phyloP scores from a whole-genome alignment of 2,888 invertebrate genomes.

The Stomorhina lunata region DNA sequence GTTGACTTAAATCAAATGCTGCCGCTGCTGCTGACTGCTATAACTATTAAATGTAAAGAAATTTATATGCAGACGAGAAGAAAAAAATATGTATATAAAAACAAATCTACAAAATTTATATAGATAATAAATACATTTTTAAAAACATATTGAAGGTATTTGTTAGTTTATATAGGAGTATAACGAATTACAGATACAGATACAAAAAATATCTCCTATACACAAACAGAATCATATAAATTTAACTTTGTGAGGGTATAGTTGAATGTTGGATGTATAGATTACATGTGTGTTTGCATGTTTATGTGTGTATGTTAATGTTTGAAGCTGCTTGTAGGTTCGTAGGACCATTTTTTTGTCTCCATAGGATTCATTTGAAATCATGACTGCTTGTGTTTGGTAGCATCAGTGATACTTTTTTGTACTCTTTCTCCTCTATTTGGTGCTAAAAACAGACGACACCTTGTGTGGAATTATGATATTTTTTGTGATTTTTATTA shows the following conservation, averaged over 20 bases:
- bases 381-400: conserved; percentile 5
- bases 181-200: neutral
- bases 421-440: conserved; percentile 24
- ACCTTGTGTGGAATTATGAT: conserved; percentile 60
- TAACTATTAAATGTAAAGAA: neutral
- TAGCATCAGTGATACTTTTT: conserved; percentile 51
- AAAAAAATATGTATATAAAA: neutral
- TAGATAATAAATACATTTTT: conserved; percentile 31
- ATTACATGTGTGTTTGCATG: too few species aligned
- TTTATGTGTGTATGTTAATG: neutral
- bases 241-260: too few species aligned
- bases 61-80: neutral
- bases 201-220: neutral
- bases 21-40: neutral
- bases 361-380: conserved; percentile 4
- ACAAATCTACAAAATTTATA: neutral
- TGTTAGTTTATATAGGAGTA: neutral
- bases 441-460: conserved; percentile 59
- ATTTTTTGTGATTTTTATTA: neutral
- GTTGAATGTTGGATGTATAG: too few species aligned
- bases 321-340: neutral
- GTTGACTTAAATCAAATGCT: conserved; percentile 25
- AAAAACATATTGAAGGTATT: conserved; percentile 45
- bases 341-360: conserved; percentile 7
- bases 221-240: too few species aligned